These are phyloP conservation scores for Brachionus sp. DNA, from an alignment of 1,140 invertebrate species.

Conservation along the genomic window DNA sequence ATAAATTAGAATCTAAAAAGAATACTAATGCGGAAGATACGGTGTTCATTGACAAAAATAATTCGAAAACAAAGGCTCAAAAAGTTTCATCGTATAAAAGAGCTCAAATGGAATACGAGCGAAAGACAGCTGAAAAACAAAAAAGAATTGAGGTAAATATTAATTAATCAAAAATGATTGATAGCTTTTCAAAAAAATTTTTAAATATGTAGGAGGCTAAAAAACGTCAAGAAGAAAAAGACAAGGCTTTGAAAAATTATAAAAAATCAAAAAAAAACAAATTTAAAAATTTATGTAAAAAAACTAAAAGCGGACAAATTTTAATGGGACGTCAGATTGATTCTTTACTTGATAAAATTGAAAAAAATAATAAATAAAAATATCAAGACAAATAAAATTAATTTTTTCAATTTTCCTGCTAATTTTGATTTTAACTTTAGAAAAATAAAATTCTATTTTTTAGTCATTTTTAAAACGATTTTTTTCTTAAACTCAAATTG, in stretches of 20 bases:
- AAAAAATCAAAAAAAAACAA: constrained; percentile 42
- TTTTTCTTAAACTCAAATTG: too few species aligned
- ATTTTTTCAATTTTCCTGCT: neutral
- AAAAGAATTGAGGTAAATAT: neutral
- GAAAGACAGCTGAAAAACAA: neutral
- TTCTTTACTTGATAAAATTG: constrained; percentile 21
- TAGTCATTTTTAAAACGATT: too few species aligned
- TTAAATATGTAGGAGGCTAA: neutral
- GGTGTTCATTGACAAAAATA: neutral
- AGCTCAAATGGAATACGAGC: constrained; percentile 27
- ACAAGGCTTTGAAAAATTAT: constrained; percentile 26
- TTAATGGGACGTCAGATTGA: constrained; percentile 32
- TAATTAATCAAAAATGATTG: neutral
- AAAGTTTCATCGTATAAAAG: constrained; percentile 2
- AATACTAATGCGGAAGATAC: neutral
- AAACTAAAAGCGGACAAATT: constrained; percentile 17
- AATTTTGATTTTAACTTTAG: too few species aligned
- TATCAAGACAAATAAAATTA: too few species aligned
- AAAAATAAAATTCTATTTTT: too few species aligned
- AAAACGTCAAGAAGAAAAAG: constrained; percentile 15
- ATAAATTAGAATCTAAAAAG: neutral
- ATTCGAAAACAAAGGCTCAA: neutral
- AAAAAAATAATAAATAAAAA: constrained; percentile 33
- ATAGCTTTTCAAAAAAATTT: too few species aligned
- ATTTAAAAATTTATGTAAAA: constrained; percentile 30